Percentiles rank a stretch among this genome's conserved stretches.
Evolutionary conservation across 2,113 vertebrate species (phyloP).

Genomic region (Vimba vimba): DNA sequence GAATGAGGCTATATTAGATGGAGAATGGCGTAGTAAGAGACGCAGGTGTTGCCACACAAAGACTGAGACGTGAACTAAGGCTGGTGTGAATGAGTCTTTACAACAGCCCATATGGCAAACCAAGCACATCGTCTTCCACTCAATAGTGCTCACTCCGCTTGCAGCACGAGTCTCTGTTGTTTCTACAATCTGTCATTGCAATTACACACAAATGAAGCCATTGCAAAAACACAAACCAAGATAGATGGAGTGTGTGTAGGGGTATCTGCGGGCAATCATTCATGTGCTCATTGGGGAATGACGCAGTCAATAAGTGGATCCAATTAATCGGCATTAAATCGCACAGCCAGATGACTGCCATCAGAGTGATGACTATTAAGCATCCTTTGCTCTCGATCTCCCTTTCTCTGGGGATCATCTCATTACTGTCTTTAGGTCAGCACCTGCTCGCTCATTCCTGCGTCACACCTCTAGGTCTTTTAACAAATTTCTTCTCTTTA

Average conservation of each 20-base stretch:
- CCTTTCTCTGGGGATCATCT: slow-evolving; percentile 1
- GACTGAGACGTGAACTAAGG: slow-evolving; percentile 7
- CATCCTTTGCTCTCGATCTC: not conserved
- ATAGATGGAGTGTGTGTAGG: slow-evolving; percentile 2
- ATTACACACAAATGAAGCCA: slow-evolving; percentile 16
- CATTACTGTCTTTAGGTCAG: not conserved
- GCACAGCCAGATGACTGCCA: slow-evolving; percentile 30
- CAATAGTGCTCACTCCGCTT: slow-evolving; percentile 8
- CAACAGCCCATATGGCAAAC: slow-evolving; percentile 36
- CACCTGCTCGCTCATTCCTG: not conserved
- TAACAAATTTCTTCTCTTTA: not conserved
- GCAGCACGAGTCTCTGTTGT: slow-evolving; percentile 9
- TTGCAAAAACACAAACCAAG: not conserved
- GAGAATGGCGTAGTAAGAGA: not conserved
- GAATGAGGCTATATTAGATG: slow-evolving; percentile 4
- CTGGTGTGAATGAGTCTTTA: slow-evolving; percentile 33
- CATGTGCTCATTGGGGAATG: slow-evolving; percentile 25
- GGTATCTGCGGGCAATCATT: slow-evolving; percentile 5
- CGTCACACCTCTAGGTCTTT: not conserved
- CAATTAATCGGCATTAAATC: slow-evolving; percentile 45
- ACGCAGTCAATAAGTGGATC: slow-evolving; percentile 30
- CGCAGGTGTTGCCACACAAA: slow-evolving; percentile 33
- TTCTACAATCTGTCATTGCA: slow-evolving; percentile 28
- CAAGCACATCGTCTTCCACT: slow-evolving; percentile 20
- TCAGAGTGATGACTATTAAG: slow-evolving; percentile 15